These are phyloP conservation scores for Ischnura elegans DNA, from an alignment of 2,888 invertebrate genomes.

Conservation along the genomic window DNA sequence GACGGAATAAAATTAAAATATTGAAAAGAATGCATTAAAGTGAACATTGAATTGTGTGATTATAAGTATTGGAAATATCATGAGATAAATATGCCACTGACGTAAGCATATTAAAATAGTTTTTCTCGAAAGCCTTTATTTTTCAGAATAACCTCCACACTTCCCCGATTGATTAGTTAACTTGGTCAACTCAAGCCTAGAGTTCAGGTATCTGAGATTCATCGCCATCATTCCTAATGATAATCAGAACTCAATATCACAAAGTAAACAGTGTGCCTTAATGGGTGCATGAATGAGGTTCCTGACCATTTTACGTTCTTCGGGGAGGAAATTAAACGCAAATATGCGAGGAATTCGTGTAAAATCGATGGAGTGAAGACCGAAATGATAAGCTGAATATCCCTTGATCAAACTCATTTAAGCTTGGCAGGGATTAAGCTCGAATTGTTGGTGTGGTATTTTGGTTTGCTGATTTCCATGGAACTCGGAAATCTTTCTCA, in stretches of 20 bases:
- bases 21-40: too few relatives aligned
- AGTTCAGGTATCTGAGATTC: not conserved
- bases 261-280: conserved; percentile 36
- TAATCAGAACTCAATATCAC: not conserved
- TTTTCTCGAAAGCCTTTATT: too few relatives aligned
- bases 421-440: not conserved
- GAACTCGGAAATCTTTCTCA: not conserved
- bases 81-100: too few relatives aligned
- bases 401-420: conserved; percentile 19
- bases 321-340: conserved; percentile 51
- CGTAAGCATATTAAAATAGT: too few relatives aligned
- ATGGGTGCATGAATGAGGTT: not conserved
- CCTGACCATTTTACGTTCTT: not conserved
- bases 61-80: too few relatives aligned
- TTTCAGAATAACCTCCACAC: too few relatives aligned
- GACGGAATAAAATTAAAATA: too few relatives aligned
- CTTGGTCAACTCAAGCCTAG: too few relatives aligned
- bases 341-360: conserved; percentile 35
- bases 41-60: too few relatives aligned
- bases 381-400: conserved; percentile 1
- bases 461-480: conserved; percentile 8
- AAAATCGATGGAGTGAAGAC: conserved; percentile 43
- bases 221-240: too few relatives aligned
- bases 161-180: too few relatives aligned
- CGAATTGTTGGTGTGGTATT: not conserved